phyloP scores from a whole-genome alignment of 1,140 invertebrate genomes.

The Lepidotrigona ventralis region DNA sequence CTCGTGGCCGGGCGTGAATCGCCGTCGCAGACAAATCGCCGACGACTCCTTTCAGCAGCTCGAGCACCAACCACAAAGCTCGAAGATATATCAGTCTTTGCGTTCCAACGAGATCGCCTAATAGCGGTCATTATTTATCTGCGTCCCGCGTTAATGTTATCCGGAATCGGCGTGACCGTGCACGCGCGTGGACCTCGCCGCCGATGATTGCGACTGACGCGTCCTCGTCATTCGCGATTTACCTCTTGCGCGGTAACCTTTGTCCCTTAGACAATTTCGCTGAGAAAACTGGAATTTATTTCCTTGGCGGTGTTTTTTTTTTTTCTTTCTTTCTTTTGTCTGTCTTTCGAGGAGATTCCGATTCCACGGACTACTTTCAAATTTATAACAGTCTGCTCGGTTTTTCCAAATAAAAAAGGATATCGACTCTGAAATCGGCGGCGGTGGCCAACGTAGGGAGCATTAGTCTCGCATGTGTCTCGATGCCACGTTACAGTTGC shows the following conservation, averaged over 20 bases:
- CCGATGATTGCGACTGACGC: constrained; percentile 21
- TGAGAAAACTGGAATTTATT: not conserved
- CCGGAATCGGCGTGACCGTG: constrained; percentile 57
- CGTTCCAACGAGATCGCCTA: constrained; percentile 67
- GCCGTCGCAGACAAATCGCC: constrained; percentile 60
- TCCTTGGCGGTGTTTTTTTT: too few species aligned
- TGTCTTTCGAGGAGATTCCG: too few species aligned
- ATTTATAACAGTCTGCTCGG: too few species aligned
- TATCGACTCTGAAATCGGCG: constrained; percentile 39
- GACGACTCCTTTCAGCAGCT: constrained; percentile 58
- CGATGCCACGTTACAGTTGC: constrained; percentile 52
- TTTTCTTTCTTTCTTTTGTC: too few species aligned
- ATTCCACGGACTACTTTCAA: too few species aligned
- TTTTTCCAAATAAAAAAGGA: not conserved
- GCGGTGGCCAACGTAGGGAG: constrained; percentile 49
- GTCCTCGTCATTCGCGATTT: not conserved
- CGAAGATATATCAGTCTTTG: constrained; percentile 63
- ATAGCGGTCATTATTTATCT: constrained; percentile 64
- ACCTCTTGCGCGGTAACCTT: not conserved
- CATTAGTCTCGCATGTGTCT: constrained; percentile 59
- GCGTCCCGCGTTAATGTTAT: constrained; percentile 54
- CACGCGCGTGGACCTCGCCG: constrained; percentile 11
- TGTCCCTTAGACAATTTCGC: not conserved
- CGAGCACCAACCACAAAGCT: constrained; percentile 55
- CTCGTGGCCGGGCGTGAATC: constrained; percentile 43